These are phyloP conservation scores for Ptychoptera contaminata DNA, from an alignment of 2,888 invertebrate genomes.

Conservation along the genomic window DNA sequence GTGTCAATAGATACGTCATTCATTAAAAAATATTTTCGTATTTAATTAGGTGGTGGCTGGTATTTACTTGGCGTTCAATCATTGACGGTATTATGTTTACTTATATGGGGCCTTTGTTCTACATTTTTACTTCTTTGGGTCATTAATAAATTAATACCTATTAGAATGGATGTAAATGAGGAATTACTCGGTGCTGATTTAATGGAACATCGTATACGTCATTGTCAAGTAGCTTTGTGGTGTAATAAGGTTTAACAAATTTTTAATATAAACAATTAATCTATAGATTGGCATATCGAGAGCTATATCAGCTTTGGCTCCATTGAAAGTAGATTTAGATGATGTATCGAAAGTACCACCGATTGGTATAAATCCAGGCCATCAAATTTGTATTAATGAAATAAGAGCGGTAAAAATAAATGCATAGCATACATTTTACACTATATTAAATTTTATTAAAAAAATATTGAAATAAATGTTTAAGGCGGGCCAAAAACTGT, in stretches of 20 bases:
- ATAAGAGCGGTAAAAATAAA: slow-evolving; percentile 26
- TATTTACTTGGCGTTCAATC: slow-evolving; percentile 72
- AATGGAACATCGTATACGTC: slow-evolving; percentile 69
- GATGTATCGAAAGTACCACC: slow-evolving; percentile 23
- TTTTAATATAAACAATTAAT: not conserved
- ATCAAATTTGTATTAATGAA: slow-evolving; percentile 30
- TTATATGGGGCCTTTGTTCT: slow-evolving; percentile 54
- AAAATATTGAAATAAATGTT: not conserved
- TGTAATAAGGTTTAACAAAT: not conserved
- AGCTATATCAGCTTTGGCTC: slow-evolving; percentile 55
- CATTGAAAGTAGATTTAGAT: slow-evolving; percentile 37
- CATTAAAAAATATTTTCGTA: too few relatives aligned
- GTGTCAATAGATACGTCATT: too few relatives aligned
- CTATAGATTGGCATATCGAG: slow-evolving; percentile 49
- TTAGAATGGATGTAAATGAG: slow-evolving; percentile 72
- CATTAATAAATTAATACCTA: slow-evolving; percentile 61
- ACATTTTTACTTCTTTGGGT: slow-evolving; percentile 62
- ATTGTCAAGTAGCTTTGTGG: slow-evolving; percentile 28
- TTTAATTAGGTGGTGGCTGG: slow-evolving; percentile 55
- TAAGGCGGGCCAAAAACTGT: slow-evolving; percentile 23
- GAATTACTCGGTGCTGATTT: slow-evolving; percentile 82
- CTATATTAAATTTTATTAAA: too few relatives aligned
- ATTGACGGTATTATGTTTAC: slow-evolving; percentile 53
- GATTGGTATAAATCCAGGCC: slow-evolving; percentile 54
- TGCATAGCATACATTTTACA: not conserved